Conservation (phyloP, 2,797 vertebrate species). For the Lagodon rhomboides region DNA sequence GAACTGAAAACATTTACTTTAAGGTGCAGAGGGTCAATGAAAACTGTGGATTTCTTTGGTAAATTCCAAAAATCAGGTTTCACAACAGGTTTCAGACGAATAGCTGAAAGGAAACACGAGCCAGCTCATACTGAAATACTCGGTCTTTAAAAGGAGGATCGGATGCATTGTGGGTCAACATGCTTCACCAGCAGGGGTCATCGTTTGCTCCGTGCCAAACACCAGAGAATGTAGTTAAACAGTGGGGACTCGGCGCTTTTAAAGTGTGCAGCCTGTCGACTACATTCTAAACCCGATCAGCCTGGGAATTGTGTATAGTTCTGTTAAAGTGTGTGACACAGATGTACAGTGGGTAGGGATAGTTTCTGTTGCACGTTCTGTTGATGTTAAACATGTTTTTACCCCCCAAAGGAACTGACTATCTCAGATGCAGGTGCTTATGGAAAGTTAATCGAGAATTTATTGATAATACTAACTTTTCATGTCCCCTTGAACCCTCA, state of each 20-base stretch:
- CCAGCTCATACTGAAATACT: not conserved
- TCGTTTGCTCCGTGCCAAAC: constrained; percentile 49
- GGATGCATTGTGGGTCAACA: constrained; percentile 31
- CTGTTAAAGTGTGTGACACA: not conserved
- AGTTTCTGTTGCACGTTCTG: not conserved
- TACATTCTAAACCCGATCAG: not conserved
- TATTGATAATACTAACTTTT: too few relatives aligned
- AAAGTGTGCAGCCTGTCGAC: not conserved
- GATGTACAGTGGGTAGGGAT: not conserved
- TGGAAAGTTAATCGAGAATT: too few relatives aligned
- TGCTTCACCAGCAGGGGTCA: constrained; percentile 80
- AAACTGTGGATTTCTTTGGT: not conserved
- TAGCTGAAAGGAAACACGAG: not conserved
- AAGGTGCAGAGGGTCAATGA: not conserved
- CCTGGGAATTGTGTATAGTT: not conserved
- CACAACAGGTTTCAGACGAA: not conserved
- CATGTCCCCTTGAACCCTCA: too few relatives aligned
- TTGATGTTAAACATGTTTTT: not conserved
- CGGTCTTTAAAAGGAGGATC: not conserved
- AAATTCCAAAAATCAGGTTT: not conserved
- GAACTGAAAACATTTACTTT: not conserved
- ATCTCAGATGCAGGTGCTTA: too few relatives aligned
- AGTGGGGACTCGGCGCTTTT: not conserved
- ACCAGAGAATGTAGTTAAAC: not conserved
- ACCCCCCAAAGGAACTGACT: too few relatives aligned